Conservation (phyloP, 2,888 invertebrate species). For the Tachystola acroxantha region DNA sequence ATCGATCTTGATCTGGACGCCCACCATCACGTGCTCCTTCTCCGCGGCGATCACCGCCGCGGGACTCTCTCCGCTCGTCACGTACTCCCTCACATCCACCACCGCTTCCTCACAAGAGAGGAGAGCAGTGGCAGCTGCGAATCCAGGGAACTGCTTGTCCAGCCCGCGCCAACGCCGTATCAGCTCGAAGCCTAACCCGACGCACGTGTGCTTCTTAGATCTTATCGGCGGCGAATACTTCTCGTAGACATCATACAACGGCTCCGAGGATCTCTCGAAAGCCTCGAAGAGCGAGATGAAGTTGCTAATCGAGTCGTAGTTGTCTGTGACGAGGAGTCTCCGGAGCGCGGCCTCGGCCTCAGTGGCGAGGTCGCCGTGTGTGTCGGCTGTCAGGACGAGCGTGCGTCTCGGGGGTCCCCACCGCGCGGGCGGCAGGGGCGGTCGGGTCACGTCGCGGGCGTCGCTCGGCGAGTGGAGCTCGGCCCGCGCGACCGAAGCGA, state of each 20-base stretch:
- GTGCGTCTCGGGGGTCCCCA: slow-evolving; percentile 45
- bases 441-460: slow-evolving; percentile 27
- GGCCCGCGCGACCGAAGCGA: slow-evolving; percentile 80
- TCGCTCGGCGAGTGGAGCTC: slow-evolving; percentile 33
- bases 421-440: slow-evolving; percentile 50
- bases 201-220: slow-evolving; percentile 90
- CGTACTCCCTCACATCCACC: slow-evolving; percentile 75
- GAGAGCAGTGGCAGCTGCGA: slow-evolving; percentile 79
- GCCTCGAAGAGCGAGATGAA: slow-evolving; percentile 84
- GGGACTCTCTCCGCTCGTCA: slow-evolving; percentile 74
- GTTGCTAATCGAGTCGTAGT: slow-evolving; percentile 94
- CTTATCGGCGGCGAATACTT: slow-evolving; percentile 88
- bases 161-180: slow-evolving; percentile 80
- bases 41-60: slow-evolving; percentile 82
- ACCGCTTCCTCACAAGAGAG: slow-evolving; percentile 94
- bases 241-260: slow-evolving; percentile 85
- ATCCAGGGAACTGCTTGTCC: slow-evolving; percentile 81
- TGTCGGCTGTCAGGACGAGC: slow-evolving; percentile 52
- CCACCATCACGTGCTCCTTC: slow-evolving; percentile 93
- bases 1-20: slow-evolving; percentile 84
- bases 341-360: slow-evolving; percentile 89
- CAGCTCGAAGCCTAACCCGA: slow-evolving; percentile 89
- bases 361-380: slow-evolving; percentile 89
- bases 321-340: slow-evolving; percentile 88
- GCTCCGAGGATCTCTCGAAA: slow-evolving; percentile 77